Conservation (phyloP, 2,797 vertebrate genomes). For the Ctenosaura bakeri region DNA sequence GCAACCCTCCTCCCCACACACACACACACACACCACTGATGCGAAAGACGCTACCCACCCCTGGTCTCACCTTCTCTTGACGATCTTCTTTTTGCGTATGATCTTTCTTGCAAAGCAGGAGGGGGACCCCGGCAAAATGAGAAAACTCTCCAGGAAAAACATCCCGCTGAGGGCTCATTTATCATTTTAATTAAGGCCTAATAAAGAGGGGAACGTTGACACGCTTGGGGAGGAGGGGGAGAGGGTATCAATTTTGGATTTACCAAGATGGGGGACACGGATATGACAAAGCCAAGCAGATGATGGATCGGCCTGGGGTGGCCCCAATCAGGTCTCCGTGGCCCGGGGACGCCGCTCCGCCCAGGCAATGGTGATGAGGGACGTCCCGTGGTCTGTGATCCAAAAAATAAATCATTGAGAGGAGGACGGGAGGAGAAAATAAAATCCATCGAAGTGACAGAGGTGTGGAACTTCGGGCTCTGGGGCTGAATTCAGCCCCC, state of each 20-base stretch:
- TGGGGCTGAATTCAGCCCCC: too few species aligned
- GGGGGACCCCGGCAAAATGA: neutral
- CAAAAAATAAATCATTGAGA: neutral
- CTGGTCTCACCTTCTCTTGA: neutral
- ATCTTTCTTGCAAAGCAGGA: neutral
- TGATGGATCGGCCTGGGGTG: accelerated
- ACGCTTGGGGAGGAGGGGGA: neutral
- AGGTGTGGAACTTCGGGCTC: too few species aligned
- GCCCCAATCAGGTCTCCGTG: too few species aligned
- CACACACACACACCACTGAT: too few species aligned
- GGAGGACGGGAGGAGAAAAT: neutral
- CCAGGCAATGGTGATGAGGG: too few species aligned
- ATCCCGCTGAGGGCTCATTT: neutral
- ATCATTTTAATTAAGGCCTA: neutral
- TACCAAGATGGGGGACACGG: neutral
- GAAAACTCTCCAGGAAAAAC: neutral
- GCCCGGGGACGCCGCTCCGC: neutral
- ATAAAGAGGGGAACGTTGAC: neutral
- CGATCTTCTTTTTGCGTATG: neutral
- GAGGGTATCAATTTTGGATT: neutral
- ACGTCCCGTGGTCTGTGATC: too few species aligned
- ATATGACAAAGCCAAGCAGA: neutral
- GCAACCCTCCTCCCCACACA: too few species aligned
- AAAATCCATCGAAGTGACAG: too few species aligned
- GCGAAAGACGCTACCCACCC: too few species aligned